Evolutionary conservation across 2,797 vertebrate genomes (phyloP), one percentile per base, ranked within the genome.

Genomic region (Tokudaia tokunoshimensis): DNA sequence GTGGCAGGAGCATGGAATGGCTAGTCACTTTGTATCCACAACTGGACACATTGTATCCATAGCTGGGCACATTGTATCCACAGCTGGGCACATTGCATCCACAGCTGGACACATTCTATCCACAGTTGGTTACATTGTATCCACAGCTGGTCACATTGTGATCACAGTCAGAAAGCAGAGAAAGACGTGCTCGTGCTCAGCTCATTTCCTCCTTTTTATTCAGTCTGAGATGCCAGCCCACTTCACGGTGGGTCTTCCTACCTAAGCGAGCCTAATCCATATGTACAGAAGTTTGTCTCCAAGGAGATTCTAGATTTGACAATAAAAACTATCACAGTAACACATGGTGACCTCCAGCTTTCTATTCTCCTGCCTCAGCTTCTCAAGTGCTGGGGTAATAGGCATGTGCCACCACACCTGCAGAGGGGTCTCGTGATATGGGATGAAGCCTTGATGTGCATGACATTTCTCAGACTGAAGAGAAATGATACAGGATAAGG

Each of bases 1-100:
- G 34, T 0, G 0, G 65, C 47, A 19, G 84, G 34, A 37, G 7
- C 0, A 0, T 10, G 84, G 70, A 34, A n/a, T 9, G 24, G 8
- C 65, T 72, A 34, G 6, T 55, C 4, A 19, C 34, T 17, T 9
- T 11, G 13, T 50, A 52, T 34, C 59, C 29, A 29, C 24, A 26
- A 12, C 61, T 63, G 61, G 24, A 10, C 24, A 52, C 52, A 52
- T 55, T 52, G 10, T 52, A 52, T 8, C 10, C 52, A 52, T 9
- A 52, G 29, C 82, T 47, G 61, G 2, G 34, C 5, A 15, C 82
- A 22, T 44, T 8, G 17, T 44, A 47, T 55, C 14, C 15, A 55
- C 55, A 55, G 19, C 82, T n/a, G 61, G 4, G 13, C 6, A 8
- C 82, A 22, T 44, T 7, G 22, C 22, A 5, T 31, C 4, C 29